Percentiles rank a stretch among this genome's conserved stretches.
phyloP scores from a whole-genome alignment of 2,797 vertebrate genomes.

The Sebastes nivosus region DNA sequence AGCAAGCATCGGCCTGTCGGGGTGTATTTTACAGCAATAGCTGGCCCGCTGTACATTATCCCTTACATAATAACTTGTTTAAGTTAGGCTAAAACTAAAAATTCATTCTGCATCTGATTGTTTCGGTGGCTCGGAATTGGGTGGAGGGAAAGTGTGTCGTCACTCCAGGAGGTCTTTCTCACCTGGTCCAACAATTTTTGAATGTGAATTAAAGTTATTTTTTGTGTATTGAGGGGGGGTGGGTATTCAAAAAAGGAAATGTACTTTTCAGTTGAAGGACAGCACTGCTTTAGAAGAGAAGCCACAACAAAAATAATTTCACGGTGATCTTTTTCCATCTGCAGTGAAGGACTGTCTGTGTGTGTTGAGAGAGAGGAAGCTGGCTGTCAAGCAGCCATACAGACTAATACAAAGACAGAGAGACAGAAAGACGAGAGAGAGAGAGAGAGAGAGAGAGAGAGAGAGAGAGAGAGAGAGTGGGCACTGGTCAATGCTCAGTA shows the following conservation, averaged over 20 bases:
- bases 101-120: too few relatives aligned
- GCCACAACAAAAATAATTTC: slow-evolving; percentile 41
- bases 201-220: not conserved
- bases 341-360: slow-evolving; percentile 50
- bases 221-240: not conserved
- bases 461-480: not conserved
- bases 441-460: not conserved
- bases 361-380: slow-evolving; percentile 51
- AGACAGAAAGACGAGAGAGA: not conserved
- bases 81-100: too few relatives aligned
- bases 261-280: slow-evolving; percentile 23
- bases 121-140: too few relatives aligned
- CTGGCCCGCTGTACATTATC: too few relatives aligned
- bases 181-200: not conserved
- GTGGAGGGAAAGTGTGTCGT: not conserved
- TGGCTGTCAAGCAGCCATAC: slow-evolving; percentile 57
- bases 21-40: too few relatives aligned
- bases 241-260: not conserved
- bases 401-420: slow-evolving; percentile 39
- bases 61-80: too few relatives aligned
- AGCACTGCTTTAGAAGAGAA: slow-evolving; percentile 15
- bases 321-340: slow-evolving; percentile 41
- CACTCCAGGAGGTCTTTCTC: not conserved
- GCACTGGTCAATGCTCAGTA: slow-evolving; percentile 67
- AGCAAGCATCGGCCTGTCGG: too few relatives aligned